These are phyloP conservation scores for Aurelia aurita DNA, from an alignment of 30 jellyfish, hydroid and myxozoan species.

Conservation along the genomic window DNA sequence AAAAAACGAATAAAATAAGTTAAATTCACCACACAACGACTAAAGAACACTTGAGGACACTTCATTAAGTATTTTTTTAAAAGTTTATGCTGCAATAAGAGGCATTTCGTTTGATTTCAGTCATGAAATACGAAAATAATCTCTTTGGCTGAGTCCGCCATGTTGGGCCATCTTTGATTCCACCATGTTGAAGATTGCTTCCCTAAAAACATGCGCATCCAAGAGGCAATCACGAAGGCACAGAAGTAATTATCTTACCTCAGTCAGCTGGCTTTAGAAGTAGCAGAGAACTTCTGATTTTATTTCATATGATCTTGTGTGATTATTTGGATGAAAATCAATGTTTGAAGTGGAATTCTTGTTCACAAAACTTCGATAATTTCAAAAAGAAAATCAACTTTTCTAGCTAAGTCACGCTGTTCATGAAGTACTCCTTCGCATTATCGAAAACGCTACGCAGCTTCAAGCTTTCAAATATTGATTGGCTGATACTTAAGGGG, in stretches of 20 bases:
- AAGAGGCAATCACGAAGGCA: not conserved
- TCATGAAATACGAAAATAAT: not conserved
- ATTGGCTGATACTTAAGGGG: too few relatives aligned
- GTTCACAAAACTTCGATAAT: too few relatives aligned
- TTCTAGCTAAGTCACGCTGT: not conserved
- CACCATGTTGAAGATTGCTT: conserved; percentile 59
- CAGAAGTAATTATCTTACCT: not conserved
- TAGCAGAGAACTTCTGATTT: too few relatives aligned
- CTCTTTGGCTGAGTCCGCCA: conserved; percentile 48
- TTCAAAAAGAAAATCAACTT: not conserved
- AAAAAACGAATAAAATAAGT: not conserved
- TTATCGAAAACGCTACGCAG: too few relatives aligned
- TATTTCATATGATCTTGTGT: too few relatives aligned
- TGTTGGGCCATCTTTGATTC: conserved; percentile 84
- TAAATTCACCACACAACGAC: not conserved
- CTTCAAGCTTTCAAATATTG: too few relatives aligned
- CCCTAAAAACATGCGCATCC: conserved; percentile 55
- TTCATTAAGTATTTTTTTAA: not conserved
- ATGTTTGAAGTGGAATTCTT: too few relatives aligned
- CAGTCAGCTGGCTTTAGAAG: not conserved
- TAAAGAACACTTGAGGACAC: not conserved
- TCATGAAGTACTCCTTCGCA: not conserved
- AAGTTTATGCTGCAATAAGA: not conserved
- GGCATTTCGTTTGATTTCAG: not conserved
- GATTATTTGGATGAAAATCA: too few relatives aligned